These are phyloP conservation scores for Meloidogyne hapla DNA, from an alignment of 1,140 invertebrate genomes.

Conservation along the genomic window DNA sequence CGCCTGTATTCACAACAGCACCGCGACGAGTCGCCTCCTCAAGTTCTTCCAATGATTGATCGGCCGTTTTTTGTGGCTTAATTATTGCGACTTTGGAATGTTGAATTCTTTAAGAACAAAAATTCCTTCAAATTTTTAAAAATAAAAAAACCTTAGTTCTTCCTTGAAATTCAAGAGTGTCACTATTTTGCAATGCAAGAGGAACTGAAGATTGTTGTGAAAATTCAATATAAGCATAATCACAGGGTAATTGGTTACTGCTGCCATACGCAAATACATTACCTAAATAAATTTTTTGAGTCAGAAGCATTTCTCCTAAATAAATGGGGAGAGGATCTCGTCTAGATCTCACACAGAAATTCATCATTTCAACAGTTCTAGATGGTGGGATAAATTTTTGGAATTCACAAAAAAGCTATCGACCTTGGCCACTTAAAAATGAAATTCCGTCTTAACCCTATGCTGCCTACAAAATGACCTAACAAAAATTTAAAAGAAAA, in stretches of 20 bases:
- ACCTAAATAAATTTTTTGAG: constrained; percentile 67
- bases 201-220: constrained; percentile 84
- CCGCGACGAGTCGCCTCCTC: constrained; percentile 57
- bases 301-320: too few relatives aligned
- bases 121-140: constrained; percentile 7
- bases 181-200: constrained; percentile 81
- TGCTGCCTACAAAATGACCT: too few relatives aligned
- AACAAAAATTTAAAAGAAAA: too few relatives aligned
- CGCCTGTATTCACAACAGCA: constrained; percentile 38
- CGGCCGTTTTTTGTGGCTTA: constrained; percentile 63
- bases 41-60: constrained; percentile 62
- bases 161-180: constrained; percentile 71
- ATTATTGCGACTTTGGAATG: constrained; percentile 63
- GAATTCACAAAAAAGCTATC: too few relatives aligned
- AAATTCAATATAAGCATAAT: constrained; percentile 83
- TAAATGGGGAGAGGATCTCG: too few relatives aligned
- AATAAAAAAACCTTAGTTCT: constrained; percentile 65
- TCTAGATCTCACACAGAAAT: too few relatives aligned
- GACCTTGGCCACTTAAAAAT: too few relatives aligned
- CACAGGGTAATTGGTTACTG: constrained; percentile 75
- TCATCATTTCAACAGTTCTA: too few relatives aligned
- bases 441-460: too few relatives aligned
- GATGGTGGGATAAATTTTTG: too few relatives aligned
- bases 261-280: constrained; percentile 89
- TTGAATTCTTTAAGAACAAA: constrained; percentile 51